Percentiles rank a stretch among this genome's conserved stretches.
Conservation (phyloP, 2,888 invertebrate species). For the Unio pictorum region DNA sequence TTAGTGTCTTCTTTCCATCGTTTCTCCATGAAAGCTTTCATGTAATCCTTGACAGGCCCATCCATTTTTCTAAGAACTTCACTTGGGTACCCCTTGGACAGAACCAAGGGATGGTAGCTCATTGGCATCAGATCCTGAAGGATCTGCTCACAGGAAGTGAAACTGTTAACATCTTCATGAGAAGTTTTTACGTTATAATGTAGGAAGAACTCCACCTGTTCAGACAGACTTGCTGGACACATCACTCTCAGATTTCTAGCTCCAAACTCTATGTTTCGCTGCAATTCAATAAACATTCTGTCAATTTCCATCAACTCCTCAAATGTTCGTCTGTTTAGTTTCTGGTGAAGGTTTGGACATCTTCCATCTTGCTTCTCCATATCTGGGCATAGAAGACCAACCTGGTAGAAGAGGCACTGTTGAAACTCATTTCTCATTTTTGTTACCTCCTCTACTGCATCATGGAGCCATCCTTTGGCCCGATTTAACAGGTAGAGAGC, state of each 20-base stretch:
- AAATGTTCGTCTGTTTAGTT: constrained; percentile 6
- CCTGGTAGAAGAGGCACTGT: constrained; percentile 9
- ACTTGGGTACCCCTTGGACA: constrained; percentile 13
- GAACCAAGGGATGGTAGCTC: constrained; percentile 12
- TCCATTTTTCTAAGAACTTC: constrained; percentile 6
- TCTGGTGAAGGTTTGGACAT: constrained; percentile 12
- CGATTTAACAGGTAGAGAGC: constrained; percentile 18
- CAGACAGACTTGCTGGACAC: constrained; percentile 5
- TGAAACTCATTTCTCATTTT: constrained; percentile 6
- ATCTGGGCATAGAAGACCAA: constrained; percentile 11
- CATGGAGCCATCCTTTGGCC: constrained; percentile 5
- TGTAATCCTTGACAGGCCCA: constrained; percentile 4
- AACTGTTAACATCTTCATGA: neutral
- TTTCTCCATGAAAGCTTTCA: constrained; percentile 12
- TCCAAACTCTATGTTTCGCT: constrained; percentile 24
- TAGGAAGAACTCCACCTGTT: constrained; percentile 4
- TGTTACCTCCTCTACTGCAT: constrained; percentile 4
- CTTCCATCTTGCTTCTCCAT: constrained; percentile 5
- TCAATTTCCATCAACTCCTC: constrained; percentile 19
- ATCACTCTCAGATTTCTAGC: constrained; percentile 3
- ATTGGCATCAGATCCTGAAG: constrained; percentile 22
- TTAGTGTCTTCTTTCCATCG: constrained; percentile 9
- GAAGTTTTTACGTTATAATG: neutral
- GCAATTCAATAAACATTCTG: constrained; percentile 24
- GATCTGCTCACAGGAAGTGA: neutral